Base-by-base conservation (phyloP, 1,140 invertebrate genomes). In the Drosophila dunni region DNA sequence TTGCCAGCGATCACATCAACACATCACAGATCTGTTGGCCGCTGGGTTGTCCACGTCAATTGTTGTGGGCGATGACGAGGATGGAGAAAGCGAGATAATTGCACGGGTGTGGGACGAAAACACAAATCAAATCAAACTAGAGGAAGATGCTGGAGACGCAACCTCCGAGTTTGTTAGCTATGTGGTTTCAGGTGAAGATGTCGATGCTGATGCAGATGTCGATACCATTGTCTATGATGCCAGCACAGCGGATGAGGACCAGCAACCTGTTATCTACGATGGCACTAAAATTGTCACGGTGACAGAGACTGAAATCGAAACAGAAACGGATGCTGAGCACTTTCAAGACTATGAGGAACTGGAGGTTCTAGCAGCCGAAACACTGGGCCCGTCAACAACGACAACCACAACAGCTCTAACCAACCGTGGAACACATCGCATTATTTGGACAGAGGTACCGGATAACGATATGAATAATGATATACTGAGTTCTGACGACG, bases 1-100 rank as follows among this genome's bases (percentile, higher is more conserved):
- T 44, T 91, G 89, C 46, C 89, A 91, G 60, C 57, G 79, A 56
- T 89, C 89, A 4, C 84, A 91, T 56, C 78, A 88, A 44, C 84
- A 89, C 10, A 74, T 89, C 7, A 74, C 76, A 24, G 85, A 89
- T 17, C 75, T 89, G 85, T 33, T 88, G 2, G 53, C 51, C 11
- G 53, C 62, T 1, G 83, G 83, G 29, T n/a, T 56, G 9, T 45
- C 33, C n/a, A 57, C 73, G 0, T 5, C 10, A 1, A n/a, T 76
- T 15, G 67, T 13, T 1, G 70, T 50, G 7, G 58, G 36, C 7
- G 68, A 64, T 0, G 78, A 50, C 0, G 78, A 84, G 10, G 51
- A 65, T 11, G 38, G 46, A 33, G 17, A 64, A 0, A 45, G 61
- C 7, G 83, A 85, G 15, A 77, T 46, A n/a, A 77, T 78, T 2